Evolutionary conservation across 1,140 invertebrate genomes (phyloP), one percentile per base, ranked within the genome.

Genomic region (Arctopsyche grandis): DNA sequence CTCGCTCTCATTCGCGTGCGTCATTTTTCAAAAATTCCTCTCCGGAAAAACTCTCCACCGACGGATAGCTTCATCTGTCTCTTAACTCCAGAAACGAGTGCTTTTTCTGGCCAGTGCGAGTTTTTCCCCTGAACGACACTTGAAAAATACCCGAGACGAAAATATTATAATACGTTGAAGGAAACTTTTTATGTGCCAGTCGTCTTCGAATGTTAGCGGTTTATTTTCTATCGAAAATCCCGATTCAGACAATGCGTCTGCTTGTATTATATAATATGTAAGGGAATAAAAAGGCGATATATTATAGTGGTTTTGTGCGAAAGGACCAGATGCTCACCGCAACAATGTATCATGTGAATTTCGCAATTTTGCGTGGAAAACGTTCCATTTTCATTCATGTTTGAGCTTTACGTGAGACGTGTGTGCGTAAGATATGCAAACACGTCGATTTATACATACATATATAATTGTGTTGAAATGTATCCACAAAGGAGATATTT

Each of bases 31-130:
- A 21, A 60, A 60, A 1, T n/a, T 19, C 19, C 56, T 3, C 56
- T 10, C 56, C 16, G 10, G 58, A 19, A 60, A 60, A 60, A 60
- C 58, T 26, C 63, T 22, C 9, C 63, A 22, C 9, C 16, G 21
- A 16, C 58, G 10, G 58, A 60, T 60, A 66, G 63, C 63, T 26
- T 26, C 63, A 66, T 66, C 63, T 24, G 63, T 66, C 63, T 66
- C 24, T 12, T 66, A 66, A 66, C 63, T 66, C 26, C 12, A 26
- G 14, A 19, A 22, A 5, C n/a, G 21, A 19, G 21, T 19, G 21
- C 9, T 60, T 60, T 22, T n/a, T 60, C 16, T 16, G n/a, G n/a
- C 58, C 58, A 52, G 29, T 10, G 16, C 10, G 16, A 52, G 4
- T 52, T 52, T 52, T 52, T 16, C 10, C 12, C 16, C 1, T 52